These are phyloP conservation scores for Drosophila infuscata DNA, from an alignment of 2,888 invertebrate genomes.

Conservation along the genomic window DNA sequence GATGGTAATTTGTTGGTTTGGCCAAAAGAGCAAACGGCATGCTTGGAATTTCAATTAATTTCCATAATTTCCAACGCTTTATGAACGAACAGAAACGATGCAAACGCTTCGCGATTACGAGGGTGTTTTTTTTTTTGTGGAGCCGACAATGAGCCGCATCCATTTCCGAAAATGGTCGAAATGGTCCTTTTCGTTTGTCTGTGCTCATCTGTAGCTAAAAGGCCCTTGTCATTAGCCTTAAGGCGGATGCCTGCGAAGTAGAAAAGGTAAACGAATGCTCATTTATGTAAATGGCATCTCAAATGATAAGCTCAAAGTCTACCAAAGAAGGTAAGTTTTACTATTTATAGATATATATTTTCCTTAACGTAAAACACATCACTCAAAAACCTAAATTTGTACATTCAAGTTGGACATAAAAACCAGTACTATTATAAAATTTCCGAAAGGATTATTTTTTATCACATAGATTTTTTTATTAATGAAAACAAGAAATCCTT, in stretches of 20 bases:
- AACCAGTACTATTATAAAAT: neutral
- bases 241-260: conserved; percentile 1
- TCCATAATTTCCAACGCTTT: conserved; percentile 83
- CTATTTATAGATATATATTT: neutral
- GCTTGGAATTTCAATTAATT: conserved; percentile 85
- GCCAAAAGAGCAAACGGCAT: conserved; percentile 84
- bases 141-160: conserved; percentile 31
- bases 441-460: neutral
- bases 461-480: too few relatives aligned
- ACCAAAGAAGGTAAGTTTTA: neutral
- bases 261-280: conserved; percentile 18
- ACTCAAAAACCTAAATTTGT: neutral
- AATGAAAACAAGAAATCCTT: neutral
- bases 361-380: neutral
- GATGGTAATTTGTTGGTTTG: conserved; percentile 84
- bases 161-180: conserved; percentile 9
- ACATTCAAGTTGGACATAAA: neutral
- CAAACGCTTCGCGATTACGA: conserved; percentile 50
- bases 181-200: conserved; percentile 6
- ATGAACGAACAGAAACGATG: conserved; percentile 62
- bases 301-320: neutral
- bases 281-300: neutral
- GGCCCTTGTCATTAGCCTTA: neutral
- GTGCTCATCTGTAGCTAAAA: conserved; percentile 11
- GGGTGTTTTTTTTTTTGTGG: conserved; percentile 49